Percentiles rank a stretch among this genome's conserved stretches.
Evolutionary conservation across 1,140 invertebrate species (phyloP).

Genomic region (Arctopsyche grandis): DNA sequence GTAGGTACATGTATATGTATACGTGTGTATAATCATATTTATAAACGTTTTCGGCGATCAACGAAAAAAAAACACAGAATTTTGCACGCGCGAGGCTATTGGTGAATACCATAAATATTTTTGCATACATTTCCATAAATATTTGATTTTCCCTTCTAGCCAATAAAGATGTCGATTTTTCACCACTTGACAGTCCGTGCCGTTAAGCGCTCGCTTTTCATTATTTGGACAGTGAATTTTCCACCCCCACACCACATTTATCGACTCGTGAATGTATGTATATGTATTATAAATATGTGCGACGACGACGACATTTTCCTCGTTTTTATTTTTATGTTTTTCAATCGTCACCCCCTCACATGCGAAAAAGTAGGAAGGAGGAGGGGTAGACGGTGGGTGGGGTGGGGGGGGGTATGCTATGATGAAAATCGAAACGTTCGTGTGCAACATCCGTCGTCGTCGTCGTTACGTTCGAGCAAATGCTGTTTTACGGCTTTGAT

Average conservation of each 20-base stretch:
- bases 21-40: background rate
- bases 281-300: too few species aligned
- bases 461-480: background rate
- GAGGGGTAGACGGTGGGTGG: too few species aligned
- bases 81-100: background rate
- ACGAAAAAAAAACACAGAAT: background rate
- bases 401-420: background rate
- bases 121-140: conserved; percentile 23
- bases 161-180: conserved; percentile 25
- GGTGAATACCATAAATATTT: conserved; percentile 17
- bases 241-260: background rate
- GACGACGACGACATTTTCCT: background rate
- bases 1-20: background rate
- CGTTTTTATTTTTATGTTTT: background rate
- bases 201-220: conserved; percentile 16
- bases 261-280: too few species aligned
- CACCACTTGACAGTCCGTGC: conserved; percentile 14
- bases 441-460: background rate
- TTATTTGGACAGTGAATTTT: conserved; percentile 20
- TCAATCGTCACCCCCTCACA: background rate
- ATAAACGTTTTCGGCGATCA: background rate
- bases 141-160: conserved; percentile 16
- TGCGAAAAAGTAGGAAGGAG: background rate
- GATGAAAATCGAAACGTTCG: conserved; percentile 17
- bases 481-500: conserved; percentile 27